phyloP scores from a whole-genome alignment of 2,113 vertebrate species.

The Lonchura striata region DNA sequence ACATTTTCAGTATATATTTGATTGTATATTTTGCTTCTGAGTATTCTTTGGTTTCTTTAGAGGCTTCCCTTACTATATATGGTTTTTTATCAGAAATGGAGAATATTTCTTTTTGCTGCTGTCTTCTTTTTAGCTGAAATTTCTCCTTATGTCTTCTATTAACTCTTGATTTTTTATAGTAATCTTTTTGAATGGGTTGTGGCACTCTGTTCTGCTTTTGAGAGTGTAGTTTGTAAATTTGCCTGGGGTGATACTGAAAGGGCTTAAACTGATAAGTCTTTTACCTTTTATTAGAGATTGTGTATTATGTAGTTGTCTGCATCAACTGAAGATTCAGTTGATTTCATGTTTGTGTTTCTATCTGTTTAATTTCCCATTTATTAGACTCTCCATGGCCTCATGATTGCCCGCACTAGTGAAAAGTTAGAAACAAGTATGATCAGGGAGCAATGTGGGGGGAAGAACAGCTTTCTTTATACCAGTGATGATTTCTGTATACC shows the following conservation, averaged over 20 bases:
- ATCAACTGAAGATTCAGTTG: not conserved
- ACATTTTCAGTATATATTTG: not conserved
- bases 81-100: not conserved
- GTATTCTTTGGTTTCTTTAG: not conserved
- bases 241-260: not conserved
- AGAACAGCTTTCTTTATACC: not conserved
- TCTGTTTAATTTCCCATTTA: not conserved
- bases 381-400: accelerated
- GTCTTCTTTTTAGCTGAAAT: not conserved
- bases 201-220: not conserved
- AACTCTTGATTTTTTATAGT: not conserved
- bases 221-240: not conserved
- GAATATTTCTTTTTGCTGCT: not conserved
- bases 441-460: not conserved
- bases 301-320: not conserved
- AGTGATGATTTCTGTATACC: not conserved
- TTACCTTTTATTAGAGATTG: not conserved
- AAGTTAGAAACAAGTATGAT: not conserved
- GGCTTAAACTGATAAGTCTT: not conserved
- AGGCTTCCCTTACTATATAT: not conserved
- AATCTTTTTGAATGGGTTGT: not conserved
- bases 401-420: not conserved
- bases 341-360: not conserved
- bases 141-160: not conserved
- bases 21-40: not conserved